Conservation (phyloP, 1,140 invertebrate species). For the Bombus cullumanus region DNA sequence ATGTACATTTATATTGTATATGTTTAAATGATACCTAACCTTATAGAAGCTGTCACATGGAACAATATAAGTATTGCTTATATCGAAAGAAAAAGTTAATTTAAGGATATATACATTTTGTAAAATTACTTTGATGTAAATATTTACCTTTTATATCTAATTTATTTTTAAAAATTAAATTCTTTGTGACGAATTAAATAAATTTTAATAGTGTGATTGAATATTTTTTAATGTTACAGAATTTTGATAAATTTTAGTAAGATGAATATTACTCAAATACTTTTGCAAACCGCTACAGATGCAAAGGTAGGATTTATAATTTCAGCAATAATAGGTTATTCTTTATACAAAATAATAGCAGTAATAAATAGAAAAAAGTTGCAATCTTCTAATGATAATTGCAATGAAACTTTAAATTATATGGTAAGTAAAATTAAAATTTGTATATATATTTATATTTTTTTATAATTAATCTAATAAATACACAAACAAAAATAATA, state of each 20-base stretch:
- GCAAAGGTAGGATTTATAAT: slow-evolving; percentile 43
- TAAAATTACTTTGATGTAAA: not conserved
- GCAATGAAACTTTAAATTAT: slow-evolving; percentile 12
- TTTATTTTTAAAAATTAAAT: not conserved
- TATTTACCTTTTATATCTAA: not conserved
- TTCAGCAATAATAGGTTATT: slow-evolving; percentile 54
- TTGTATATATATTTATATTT: not conserved
- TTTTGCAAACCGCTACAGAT: slow-evolving; percentile 29
- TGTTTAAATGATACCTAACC: slow-evolving; percentile 17
- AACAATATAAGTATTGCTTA: not conserved
- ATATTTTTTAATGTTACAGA: slow-evolving; percentile 7
- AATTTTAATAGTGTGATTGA: not conserved
- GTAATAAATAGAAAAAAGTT: slow-evolving; percentile 11
- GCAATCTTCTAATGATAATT: slow-evolving; percentile 10
- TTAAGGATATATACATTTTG: not conserved
- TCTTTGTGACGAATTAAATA: not conserved
- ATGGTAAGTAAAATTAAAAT: slow-evolving; percentile 23
- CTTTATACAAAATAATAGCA: slow-evolving; percentile 52
- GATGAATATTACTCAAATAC: slow-evolving; percentile 31
- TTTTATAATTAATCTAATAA: not conserved
- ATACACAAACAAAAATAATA: not conserved
- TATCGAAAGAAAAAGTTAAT: not conserved
- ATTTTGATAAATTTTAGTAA: not conserved
- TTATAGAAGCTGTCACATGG: not conserved
- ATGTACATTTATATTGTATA: not conserved